phyloP scores from a whole-genome alignment of 2,113 vertebrate genomes.

The Orthochromis indermauri region DNA sequence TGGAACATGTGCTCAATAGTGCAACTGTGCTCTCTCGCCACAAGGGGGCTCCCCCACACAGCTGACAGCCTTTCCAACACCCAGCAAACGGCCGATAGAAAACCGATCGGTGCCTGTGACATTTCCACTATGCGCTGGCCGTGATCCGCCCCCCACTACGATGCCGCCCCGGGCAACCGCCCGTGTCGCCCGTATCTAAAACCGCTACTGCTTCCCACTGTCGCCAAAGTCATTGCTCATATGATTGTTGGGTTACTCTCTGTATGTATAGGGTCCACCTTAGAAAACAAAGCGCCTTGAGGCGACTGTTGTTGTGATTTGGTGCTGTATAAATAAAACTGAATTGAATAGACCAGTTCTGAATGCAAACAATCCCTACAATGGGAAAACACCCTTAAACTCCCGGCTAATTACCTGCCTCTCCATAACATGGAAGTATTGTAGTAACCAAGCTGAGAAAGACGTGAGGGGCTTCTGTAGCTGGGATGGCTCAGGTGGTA shows the following conservation, averaged over 20 bases:
- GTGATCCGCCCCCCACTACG: too few relatives aligned
- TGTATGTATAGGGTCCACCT: neutral
- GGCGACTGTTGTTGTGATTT: neutral
- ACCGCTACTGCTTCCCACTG: too few relatives aligned
- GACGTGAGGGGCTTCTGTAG: neutral
- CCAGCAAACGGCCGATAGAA: too few relatives aligned
- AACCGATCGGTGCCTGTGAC: too few relatives aligned
- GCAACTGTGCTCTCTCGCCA: too few relatives aligned
- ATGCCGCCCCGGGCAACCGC: too few relatives aligned
- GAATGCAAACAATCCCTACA: neutral
- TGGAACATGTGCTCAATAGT: too few relatives aligned
- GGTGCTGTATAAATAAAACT: neutral
- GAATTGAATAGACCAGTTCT: neutral
- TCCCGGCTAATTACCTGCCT: neutral
- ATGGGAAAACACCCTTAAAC: neutral
- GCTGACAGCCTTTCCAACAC: too few relatives aligned
- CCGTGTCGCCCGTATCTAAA: too few relatives aligned
- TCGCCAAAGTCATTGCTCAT: neutral
- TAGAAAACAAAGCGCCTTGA: neutral
- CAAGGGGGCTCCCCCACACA: too few relatives aligned
- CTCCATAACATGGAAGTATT: neutral
- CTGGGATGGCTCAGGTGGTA: neutral
- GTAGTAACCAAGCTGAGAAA: neutral
- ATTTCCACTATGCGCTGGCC: too few relatives aligned
- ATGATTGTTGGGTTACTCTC: neutral